Percentiles rank a stretch among this genome's conserved stretches.
Evolutionary conservation across 2,888 invertebrate species (phyloP).

Genomic region (Chorisops tibialis): DNA sequence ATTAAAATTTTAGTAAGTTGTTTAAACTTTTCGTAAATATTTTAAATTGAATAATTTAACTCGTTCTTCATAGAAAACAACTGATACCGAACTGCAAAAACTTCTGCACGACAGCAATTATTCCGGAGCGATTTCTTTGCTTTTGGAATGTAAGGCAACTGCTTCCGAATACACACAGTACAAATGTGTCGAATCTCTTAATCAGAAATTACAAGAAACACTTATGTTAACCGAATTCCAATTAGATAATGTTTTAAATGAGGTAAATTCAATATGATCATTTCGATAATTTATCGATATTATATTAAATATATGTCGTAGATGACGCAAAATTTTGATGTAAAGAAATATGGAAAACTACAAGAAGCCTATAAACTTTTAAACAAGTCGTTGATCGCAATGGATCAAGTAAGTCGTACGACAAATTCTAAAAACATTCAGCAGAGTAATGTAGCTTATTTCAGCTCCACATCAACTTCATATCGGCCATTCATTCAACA

Average conservation of each 20-base stretch:
- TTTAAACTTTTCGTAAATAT: slow-evolving; percentile 44
- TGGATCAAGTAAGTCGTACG: slow-evolving; percentile 70
- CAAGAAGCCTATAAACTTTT: slow-evolving; percentile 84
- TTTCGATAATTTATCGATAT: neutral
- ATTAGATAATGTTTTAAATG: slow-evolving; percentile 79
- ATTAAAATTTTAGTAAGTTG: slow-evolving; percentile 68
- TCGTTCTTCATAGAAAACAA: slow-evolving; percentile 62
- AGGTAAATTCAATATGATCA: slow-evolving; percentile 54
- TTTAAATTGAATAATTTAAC: slow-evolving; percentile 36
- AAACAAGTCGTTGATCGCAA: slow-evolving; percentile 87
- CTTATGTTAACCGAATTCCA: slow-evolving; percentile 88
- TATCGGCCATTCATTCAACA: slow-evolving; percentile 83
- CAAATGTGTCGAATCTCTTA: slow-evolving; percentile 84
- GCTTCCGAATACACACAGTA: slow-evolving; percentile 83
- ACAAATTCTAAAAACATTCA: too few relatives aligned
- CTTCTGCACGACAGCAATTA: slow-evolving; percentile 81
- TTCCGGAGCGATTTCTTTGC: slow-evolving; percentile 83
- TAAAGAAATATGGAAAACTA: slow-evolving; percentile 73
- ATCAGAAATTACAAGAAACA: slow-evolving; percentile 84
- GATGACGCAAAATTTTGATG: slow-evolving; percentile 67
- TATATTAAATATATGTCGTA: slow-evolving; percentile 20
- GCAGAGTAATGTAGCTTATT: too few relatives aligned
- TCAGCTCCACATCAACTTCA: slow-evolving; percentile 88
- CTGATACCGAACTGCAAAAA: slow-evolving; percentile 79
- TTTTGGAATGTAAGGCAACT: slow-evolving; percentile 82